phyloP scores from a whole-genome alignment of 2,888 invertebrate species.

The Beris morrisii region DNA sequence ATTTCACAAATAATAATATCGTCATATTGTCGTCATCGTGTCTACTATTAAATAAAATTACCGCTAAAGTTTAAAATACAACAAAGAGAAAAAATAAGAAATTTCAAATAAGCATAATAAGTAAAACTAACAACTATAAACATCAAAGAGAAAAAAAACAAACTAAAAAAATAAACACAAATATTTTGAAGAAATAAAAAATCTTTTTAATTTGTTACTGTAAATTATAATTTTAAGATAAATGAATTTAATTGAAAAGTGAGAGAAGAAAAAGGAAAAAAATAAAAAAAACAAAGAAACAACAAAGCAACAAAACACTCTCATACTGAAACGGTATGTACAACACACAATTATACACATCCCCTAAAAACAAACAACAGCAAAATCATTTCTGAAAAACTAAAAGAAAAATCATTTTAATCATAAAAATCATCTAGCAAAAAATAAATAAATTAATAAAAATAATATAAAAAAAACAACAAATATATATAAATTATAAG shows the following conservation, averaged over 20 bases:
- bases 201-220: too few relatives aligned
- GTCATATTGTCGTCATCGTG: slow-evolving; percentile 41
- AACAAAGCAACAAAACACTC: slow-evolving; percentile 7
- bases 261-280: slow-evolving; percentile 15
- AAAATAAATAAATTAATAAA: slow-evolving; percentile 12
- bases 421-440: slow-evolving; percentile 27
- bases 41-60: slow-evolving; percentile 37
- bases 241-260: too few relatives aligned
- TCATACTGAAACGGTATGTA: slow-evolving; percentile 11
- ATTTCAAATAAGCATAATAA: slow-evolving; percentile 27
- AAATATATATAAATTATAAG: slow-evolving; percentile 31
- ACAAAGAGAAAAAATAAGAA: slow-evolving; percentile 18
- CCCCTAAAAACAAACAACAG: not conserved
- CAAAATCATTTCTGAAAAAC: slow-evolving; percentile 17
- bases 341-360: not conserved
- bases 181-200: not conserved
- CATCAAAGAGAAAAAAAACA: slow-evolving; percentile 4
- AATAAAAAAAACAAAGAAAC: slow-evolving; percentile 22
- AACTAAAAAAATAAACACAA: slow-evolving; percentile 11
- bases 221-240: too few relatives aligned
- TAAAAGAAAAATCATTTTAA: slow-evolving; percentile 7
- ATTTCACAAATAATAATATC: slow-evolving; percentile 37
- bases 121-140: slow-evolving; percentile 28
- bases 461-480: slow-evolving; percentile 4
- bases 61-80: slow-evolving; percentile 25